A percentile compares a stretch with the other conserved stretches of the same genome.
phyloP scores from a whole-genome alignment of 2,797 vertebrate genomes.

The Crypturellus tataupa region DNA sequence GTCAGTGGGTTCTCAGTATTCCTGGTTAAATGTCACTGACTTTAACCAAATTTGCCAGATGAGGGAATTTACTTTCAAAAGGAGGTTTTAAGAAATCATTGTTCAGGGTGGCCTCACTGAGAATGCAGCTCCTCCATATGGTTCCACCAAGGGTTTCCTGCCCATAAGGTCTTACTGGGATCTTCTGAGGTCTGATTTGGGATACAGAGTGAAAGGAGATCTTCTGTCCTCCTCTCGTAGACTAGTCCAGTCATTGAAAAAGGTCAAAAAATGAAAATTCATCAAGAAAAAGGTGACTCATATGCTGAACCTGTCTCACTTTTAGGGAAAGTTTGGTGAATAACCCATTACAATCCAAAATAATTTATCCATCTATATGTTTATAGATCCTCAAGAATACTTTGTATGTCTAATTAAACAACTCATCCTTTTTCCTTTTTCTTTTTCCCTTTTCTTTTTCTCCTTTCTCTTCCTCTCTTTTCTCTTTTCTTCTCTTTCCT shows the following conservation, averaged over 20 bases:
- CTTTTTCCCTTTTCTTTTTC: neutral
- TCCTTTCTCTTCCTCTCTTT: fast-evolving
- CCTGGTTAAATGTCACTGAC: fast-evolving
- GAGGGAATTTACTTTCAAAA: neutral
- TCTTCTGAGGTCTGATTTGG: neutral
- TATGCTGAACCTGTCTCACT: neutral
- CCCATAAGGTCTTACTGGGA: fast-evolving
- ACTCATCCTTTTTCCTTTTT: fast-evolving
- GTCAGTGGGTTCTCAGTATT: neutral
- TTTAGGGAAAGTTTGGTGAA: neutral
- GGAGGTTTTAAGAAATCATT: neutral
- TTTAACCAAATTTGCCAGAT: neutral
- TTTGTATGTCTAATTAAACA: neutral
- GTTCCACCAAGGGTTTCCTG: fast-evolving
- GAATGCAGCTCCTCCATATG: neutral
- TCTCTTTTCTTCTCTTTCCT: fast-evolving
- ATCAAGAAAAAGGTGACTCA: neutral
- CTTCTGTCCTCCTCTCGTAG: neutral
- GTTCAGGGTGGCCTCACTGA: neutral
- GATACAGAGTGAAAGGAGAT: neutral
- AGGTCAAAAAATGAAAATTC: neutral
- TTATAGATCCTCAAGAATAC: neutral
- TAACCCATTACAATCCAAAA: neutral
- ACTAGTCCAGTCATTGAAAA: neutral
- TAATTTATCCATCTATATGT: neutral